These are phyloP conservation scores for Drosophila mayaguana DNA, from an alignment of 2,888 invertebrate genomes.

Conservation along the genomic window DNA sequence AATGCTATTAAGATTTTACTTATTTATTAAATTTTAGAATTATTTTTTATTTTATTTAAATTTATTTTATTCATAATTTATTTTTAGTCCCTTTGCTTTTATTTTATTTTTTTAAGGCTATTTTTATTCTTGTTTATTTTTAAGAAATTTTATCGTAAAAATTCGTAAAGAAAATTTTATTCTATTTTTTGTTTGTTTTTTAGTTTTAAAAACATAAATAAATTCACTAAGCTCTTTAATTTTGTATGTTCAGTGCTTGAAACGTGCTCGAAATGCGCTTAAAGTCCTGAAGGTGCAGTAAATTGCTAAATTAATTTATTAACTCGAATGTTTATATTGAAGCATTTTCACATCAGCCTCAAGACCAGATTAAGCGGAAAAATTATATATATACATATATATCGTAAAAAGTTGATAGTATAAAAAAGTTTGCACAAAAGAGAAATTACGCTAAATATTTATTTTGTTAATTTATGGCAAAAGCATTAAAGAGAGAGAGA, in stretches of 20 bases:
- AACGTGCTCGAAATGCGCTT: not conserved
- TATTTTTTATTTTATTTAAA: no score
- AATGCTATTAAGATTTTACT: no score
- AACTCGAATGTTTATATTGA: not conserved
- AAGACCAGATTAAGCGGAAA: slow-evolving; percentile 3
- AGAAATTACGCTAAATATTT: slow-evolving; percentile 6
- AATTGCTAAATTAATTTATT: not conserved
- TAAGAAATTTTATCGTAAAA: no score
- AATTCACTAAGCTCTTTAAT: not conserved
- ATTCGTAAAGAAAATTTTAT: no score
- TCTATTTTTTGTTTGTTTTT: not conserved
- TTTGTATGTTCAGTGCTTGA: not conserved
- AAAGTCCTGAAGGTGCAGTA: not conserved
- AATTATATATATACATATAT: not conserved
- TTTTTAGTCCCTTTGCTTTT: no score
- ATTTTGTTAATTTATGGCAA: not conserved
- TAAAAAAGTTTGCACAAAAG: slow-evolving; percentile 1
- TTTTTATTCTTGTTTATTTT: no score
- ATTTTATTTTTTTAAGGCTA: no score
- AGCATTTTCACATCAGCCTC: not conserved
- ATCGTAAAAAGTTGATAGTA: not conserved
- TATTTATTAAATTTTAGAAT: no score
- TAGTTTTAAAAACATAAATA: no score
- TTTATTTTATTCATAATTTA: no score
- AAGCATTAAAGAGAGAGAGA: not conserved